Conservation (phyloP, 2,797 vertebrate species). For the Vespertilio murinus region DNA sequence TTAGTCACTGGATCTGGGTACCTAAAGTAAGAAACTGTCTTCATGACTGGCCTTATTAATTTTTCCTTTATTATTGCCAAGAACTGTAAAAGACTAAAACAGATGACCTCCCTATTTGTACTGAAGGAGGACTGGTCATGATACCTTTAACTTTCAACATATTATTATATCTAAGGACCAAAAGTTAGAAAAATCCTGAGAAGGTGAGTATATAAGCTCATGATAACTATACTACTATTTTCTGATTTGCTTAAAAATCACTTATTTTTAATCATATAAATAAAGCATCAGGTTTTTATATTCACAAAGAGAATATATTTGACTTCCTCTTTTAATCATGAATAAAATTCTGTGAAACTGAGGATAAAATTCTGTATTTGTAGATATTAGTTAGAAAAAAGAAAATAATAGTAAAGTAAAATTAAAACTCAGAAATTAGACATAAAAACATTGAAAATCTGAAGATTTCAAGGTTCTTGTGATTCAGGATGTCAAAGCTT, state of each 20-base stretch:
- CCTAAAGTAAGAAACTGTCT: slow-evolving; percentile 41
- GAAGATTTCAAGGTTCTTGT: background rate
- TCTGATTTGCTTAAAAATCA: background rate
- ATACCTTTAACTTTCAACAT: background rate
- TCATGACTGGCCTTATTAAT: slow-evolving; percentile 70
- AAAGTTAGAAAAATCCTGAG: slow-evolving; percentile 28
- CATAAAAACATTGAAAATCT: background rate
- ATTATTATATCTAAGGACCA: background rate
- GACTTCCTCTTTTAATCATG: background rate
- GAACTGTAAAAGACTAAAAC: slow-evolving; percentile 57
- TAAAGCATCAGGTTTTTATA: background rate
- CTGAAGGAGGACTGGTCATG: background rate
- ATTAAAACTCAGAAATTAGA: background rate
- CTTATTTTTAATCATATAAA: slow-evolving; percentile 15
- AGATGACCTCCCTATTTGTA: slow-evolving; percentile 52
- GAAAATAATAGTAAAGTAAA: background rate
- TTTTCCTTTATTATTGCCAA: slow-evolving; percentile 82
- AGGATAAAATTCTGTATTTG: background rate
- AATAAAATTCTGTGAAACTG: background rate
- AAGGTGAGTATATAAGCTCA: background rate
- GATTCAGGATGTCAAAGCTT: background rate
- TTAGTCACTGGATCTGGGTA: slow-evolving; percentile 35
- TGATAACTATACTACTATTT: background rate
- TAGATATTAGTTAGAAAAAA: slow-evolving; percentile 21
- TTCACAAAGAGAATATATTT: background rate